phyloP scores from a whole-genome alignment of 2,797 vertebrate species.

The Anniella stebbinsi region DNA sequence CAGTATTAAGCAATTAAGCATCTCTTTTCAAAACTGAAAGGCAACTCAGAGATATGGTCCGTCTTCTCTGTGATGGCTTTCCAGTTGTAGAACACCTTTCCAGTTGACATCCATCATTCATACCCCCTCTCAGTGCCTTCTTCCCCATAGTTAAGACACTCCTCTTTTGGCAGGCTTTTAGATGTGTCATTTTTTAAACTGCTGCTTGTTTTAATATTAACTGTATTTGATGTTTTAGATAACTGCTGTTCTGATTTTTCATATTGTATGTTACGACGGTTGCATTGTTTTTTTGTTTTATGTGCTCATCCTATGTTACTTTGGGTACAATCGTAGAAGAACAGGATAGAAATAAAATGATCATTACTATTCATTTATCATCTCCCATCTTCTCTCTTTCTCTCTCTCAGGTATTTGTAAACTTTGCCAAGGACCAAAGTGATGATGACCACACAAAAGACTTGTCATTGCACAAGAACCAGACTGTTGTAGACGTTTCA shows the following conservation, averaged over 20 bases:
- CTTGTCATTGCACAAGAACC: conserved; percentile 88
- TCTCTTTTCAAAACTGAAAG: not conserved
- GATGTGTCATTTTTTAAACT: not conserved
- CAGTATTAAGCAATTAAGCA: no score
- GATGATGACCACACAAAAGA: conserved; percentile 95
- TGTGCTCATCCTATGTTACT: not conserved
- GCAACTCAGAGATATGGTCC: not conserved
- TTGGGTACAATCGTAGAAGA: not conserved
- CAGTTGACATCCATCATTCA: not conserved
- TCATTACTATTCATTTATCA: not conserved
- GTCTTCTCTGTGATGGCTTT: not conserved
- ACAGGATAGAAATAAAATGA: not conserved
- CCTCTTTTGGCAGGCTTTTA: not conserved
- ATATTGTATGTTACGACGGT: no score
- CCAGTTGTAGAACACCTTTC: not conserved
- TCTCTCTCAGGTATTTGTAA: conserved; percentile 91
- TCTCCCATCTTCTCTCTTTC: not conserved
- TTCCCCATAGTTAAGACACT: not conserved
- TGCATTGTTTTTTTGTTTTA: not conserved
- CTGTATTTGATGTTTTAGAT: not conserved
- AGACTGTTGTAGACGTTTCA: conserved; percentile 83
- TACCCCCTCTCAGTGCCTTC: not conserved
- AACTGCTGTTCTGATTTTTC: not conserved
- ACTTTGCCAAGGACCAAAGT: conserved; percentile 98
- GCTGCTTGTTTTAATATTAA: not conserved